These are phyloP conservation scores for Megamerina dolium DNA, from an alignment of 2,888 invertebrate genomes.

Conservation along the genomic window DNA sequence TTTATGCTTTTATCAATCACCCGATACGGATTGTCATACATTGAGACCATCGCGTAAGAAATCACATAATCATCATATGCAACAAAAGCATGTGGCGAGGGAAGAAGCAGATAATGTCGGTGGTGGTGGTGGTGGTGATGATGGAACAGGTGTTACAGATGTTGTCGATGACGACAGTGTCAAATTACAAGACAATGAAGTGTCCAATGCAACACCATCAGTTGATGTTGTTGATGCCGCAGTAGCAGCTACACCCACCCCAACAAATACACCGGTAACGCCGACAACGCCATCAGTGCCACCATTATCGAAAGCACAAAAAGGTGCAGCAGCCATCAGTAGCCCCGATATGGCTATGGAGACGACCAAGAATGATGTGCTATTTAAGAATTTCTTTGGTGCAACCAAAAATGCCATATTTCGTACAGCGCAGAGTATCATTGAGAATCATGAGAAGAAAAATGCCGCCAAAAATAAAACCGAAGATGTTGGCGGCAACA, in stretches of 20 bases:
- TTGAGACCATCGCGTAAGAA: slow-evolving; percentile 41
- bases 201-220: slow-evolving; percentile 31
- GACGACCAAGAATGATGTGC: slow-evolving; percentile 44
- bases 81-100: slow-evolving; percentile 20
- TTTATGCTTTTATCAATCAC: slow-evolving; percentile 43
- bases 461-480: slow-evolving; percentile 46
- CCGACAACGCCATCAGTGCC: slow-evolving; percentile 12
- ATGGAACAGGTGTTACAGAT: slow-evolving; percentile 3
- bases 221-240: slow-evolving; percentile 18
- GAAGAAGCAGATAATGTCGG: slow-evolving; percentile 27
- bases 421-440: slow-evolving; percentile 50
- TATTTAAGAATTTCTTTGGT: slow-evolving; percentile 50
- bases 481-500: slow-evolving; percentile 23
- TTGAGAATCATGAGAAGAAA: slow-evolving; percentile 50
- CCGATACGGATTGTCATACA: slow-evolving; percentile 44
- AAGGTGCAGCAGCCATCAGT: slow-evolving; percentile 17
- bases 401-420: slow-evolving; percentile 50
- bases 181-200: slow-evolving; percentile 13
- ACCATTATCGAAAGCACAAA: slow-evolving; percentile 19
- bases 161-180: neutral
- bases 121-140: slow-evolving; percentile 22
- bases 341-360: no score
- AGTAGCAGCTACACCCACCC: slow-evolving; percentile 15
- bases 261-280: slow-evolving; percentile 19
- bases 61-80: slow-evolving; percentile 33